Base-by-base conservation (phyloP, 1,140 invertebrate genomes). In the Solenopsis invicta region DNA sequence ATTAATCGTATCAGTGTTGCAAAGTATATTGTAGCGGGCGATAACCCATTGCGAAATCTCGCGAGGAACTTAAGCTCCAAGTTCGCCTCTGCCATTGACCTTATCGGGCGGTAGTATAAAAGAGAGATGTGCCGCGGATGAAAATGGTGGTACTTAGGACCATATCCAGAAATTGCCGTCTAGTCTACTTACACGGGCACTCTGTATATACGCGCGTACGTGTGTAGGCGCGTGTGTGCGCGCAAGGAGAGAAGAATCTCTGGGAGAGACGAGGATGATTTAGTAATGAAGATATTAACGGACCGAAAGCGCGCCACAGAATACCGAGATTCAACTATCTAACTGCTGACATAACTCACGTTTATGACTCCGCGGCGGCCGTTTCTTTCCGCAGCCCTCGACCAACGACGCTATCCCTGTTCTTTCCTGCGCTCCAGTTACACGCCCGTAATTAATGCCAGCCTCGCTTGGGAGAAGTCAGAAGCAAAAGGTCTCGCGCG, bases 201-300 rank as follows among this genome's bases (percentile, higher is more conserved):
- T 37, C 21, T 37, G 50, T 62, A 75, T 34, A 18, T 37, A 41
- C 18, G 56, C 8, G 72, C 48, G 29, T n/a, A 16, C n/a, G 24
- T 16, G 56, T 34, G 74, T 86, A 52, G 24, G 71, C 16, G 81
- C 10, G 67, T 18, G 48, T 34, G 50, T n/a, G 37, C 41, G 81
- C n/a, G 64, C 80, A 74, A 88, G 87, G 52, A 74, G 69, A 77
- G 64, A 87, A 62, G 88, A 85, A 86, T 56, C 74, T 69, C 75
- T 92, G 86, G 90, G 90, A 92, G 93, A 89, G 90, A 87, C 75
- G 92, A 92, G 92, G 92, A 95, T 95, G 94, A 95, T 95, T 95
- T 95, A 94, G 94, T 95, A 95, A 95, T 94, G 94, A 94, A 95
- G 94, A 95, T 95, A 95, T 95, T 95, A 95, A 94, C 94, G 92